Evolutionary conservation across 1,140 invertebrate genomes (phyloP).

Genomic region (Leptopilina boulardi): DNA sequence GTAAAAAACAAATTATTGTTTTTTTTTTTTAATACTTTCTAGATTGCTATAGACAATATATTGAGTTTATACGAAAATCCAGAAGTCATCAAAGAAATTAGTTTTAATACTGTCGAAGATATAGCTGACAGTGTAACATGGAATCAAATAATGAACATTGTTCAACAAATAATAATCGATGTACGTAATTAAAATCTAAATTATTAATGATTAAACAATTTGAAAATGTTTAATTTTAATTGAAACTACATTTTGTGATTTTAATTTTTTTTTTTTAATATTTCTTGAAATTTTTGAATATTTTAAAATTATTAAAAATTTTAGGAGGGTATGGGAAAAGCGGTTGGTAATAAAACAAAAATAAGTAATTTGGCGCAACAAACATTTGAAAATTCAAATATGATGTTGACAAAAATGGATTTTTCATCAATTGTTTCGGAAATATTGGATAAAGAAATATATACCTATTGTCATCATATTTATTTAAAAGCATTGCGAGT

Average conservation of each 20-base stretch:
- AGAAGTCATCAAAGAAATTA: background rate
- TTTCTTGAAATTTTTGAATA: background rate
- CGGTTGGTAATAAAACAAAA: background rate
- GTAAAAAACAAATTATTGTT: background rate
- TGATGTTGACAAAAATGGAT: background rate
- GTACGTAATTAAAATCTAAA: background rate
- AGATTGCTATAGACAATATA: background rate
- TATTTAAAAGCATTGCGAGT: background rate
- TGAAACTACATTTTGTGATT: background rate
- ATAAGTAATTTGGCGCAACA: background rate
- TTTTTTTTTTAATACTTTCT: background rate
- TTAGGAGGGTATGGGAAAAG: background rate
- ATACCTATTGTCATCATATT: background rate
- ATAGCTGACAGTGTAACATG: background rate
- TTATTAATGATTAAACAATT: background rate
- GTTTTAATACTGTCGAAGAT: background rate
- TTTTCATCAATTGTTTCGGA: background rate
- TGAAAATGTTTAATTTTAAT: background rate
- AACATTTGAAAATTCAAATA: constrained; percentile 1
- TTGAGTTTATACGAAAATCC: background rate
- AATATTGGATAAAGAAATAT: background rate
- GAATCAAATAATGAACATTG: constrained; percentile 19
- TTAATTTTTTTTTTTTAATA: background rate
- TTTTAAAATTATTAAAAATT: background rate
- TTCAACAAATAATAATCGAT: background rate